Evolutionary conservation across 1,140 invertebrate genomes (phyloP).

Genomic region (Lepidotrigona ventralis): DNA sequence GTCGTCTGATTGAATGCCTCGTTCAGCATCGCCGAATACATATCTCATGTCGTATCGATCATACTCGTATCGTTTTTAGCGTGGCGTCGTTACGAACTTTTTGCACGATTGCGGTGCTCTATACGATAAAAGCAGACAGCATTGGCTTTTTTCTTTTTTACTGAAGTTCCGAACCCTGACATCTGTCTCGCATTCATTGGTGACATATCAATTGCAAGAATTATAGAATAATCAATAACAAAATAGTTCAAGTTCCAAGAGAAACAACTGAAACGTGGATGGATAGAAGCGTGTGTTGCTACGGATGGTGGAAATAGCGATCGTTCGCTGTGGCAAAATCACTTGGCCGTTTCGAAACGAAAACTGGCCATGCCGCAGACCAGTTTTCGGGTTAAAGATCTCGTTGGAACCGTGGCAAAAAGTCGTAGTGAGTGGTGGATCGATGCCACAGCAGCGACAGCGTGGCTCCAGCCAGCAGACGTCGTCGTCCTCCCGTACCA

Average conservation of each 20-base stretch:
- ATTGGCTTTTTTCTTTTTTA: no score
- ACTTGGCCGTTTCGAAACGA: constrained; percentile 47
- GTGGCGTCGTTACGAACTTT: neutral
- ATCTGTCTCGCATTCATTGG: neutral
- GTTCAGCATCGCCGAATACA: neutral
- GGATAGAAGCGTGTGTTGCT: neutral
- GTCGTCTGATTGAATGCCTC: constrained; percentile 15
- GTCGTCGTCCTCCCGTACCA: constrained; percentile 63
- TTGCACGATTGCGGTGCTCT: neutral
- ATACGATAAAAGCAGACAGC: no score
- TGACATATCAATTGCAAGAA: neutral
- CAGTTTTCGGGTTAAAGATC: constrained; percentile 66
- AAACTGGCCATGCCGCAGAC: constrained; percentile 47
- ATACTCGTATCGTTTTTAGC: neutral
- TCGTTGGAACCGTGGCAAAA: constrained; percentile 69
- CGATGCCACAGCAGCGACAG: constrained; percentile 73
- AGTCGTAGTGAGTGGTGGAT: constrained; percentile 69
- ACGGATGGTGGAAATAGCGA: neutral
- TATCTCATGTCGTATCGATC: neutral
- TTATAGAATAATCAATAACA: neutral
- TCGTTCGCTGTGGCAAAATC: constrained; percentile 34
- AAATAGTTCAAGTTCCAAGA: no score
- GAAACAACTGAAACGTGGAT: no score
- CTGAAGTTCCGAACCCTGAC: neutral
- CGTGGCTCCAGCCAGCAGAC: constrained; percentile 75